Evolutionary conservation across 2,113 vertebrate species (phyloP).

Genomic region (Tinamus guttatus): DNA sequence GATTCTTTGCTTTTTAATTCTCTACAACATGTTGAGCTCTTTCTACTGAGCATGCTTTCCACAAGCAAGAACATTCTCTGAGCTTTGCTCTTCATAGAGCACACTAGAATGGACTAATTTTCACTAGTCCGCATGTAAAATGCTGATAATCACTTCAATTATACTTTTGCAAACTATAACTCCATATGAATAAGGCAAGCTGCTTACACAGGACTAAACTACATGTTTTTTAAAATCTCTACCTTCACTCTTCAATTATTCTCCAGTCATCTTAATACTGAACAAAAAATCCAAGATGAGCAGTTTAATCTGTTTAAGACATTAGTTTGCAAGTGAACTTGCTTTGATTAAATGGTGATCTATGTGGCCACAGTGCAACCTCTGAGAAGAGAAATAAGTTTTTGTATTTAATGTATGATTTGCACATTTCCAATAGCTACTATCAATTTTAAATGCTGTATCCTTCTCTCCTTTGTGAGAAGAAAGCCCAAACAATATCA

Average conservation of each 20-base stretch:
- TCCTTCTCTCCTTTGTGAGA: neutral
- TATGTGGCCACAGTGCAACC: neutral
- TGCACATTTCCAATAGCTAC: neutral
- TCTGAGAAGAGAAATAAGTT: slow-evolving; percentile 39
- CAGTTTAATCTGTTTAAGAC: neutral
- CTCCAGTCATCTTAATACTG: neutral
- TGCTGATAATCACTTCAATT: neutral
- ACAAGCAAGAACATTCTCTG: neutral
- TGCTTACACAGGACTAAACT: neutral
- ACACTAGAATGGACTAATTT: neutral
- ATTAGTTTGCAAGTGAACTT: neutral
- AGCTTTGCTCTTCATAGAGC: neutral
- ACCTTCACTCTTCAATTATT: neutral
- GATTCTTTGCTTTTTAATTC: neutral
- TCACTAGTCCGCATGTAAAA: neutral
- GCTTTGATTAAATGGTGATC: neutral
- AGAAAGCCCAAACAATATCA: neutral
- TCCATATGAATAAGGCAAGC: neutral
- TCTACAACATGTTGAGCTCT: neutral
- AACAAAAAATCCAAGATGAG: neutral
- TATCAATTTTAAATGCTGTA: neutral
- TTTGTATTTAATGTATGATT: slow-evolving; percentile 24
- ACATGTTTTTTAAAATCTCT: neutral
- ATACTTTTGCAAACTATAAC: neutral
- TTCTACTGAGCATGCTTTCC: neutral